phyloP scores from a whole-genome alignment of 2,888 invertebrate genomes.

The Drosophila niveifrons region DNA sequence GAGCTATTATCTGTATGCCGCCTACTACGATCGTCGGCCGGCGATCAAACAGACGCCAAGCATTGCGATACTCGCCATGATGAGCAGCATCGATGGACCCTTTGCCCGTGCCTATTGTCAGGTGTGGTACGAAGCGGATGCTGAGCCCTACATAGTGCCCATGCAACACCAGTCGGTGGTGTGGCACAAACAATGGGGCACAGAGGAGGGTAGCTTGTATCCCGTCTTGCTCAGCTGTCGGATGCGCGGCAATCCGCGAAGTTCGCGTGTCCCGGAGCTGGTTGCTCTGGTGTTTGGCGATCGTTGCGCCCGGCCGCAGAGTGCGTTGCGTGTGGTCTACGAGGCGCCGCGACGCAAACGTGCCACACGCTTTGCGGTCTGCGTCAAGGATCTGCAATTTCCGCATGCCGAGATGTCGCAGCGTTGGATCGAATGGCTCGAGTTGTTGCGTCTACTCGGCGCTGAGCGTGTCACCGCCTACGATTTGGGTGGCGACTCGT shows the following conservation, averaged over 20 bases:
- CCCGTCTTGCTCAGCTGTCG: slow-evolving; percentile 44
- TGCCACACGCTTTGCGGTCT: slow-evolving; percentile 88
- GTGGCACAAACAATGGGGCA: slow-evolving; percentile 51
- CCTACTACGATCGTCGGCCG: slow-evolving; percentile 52
- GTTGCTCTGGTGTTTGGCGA: slow-evolving; percentile 54
- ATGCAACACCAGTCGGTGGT: slow-evolving; percentile 6
- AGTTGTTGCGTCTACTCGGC: slow-evolving; percentile 91
- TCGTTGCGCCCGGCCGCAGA: slow-evolving; percentile 39
- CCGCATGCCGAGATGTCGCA: slow-evolving; percentile 94
- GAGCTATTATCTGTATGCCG: slow-evolving; percentile 51
- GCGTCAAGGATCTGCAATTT: slow-evolving; percentile 95
- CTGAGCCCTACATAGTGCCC: slow-evolving; percentile 32
- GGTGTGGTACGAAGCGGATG: slow-evolving; percentile 53
- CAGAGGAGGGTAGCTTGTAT: slow-evolving; percentile 3
- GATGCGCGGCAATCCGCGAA: not conserved
- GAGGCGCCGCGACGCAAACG: slow-evolving; percentile 16
- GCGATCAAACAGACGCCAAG: slow-evolving; percentile 15
- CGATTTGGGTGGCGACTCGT: slow-evolving; percentile 87
- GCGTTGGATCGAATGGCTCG: slow-evolving; percentile 95
- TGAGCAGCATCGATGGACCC: slow-evolving; percentile 14
- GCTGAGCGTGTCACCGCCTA: slow-evolving; percentile 95
- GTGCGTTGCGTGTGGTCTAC: slow-evolving; percentile 77
- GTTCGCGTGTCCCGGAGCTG: slow-evolving; percentile 49
- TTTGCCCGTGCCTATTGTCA: slow-evolving; percentile 37
- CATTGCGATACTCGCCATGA: slow-evolving; percentile 50